Base-by-base conservation (phyloP, 1,140 invertebrate species). In the Idris sp. region DNA sequence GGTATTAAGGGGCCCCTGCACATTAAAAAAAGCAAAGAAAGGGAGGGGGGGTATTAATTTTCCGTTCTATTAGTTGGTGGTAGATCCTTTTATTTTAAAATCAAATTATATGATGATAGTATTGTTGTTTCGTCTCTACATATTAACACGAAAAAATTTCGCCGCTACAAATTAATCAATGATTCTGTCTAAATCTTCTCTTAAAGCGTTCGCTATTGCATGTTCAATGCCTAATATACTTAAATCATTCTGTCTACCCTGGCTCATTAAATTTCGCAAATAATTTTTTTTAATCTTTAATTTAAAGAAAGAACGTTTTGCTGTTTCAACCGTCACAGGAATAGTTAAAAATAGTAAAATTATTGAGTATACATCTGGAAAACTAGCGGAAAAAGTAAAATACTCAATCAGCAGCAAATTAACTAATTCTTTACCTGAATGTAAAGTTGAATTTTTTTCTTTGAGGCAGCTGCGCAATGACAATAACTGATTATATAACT, bases 241-340 rank as follows among this genome's bases (percentile, higher is more conserved):
- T 8, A 71, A 44, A 16, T 51, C 26, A 4, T 16, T 43, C 8
- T 61, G 33, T 15, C 67, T 38, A 22, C 65, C 61, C 64, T 76
- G 67, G 3, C 28, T 13, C 59, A 67, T 68, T 9, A 30, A 49
- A 62, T 62, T 76, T 59, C 61, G 19, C 31, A 76, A 25, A 51
- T 74, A 77, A 36, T 74, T 77, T 62, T 73, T 59, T 22, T 74
- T 74, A 10, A 74, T 44, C 38, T 74, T 77, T 11, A 77, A 40
- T 74, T 74, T 74, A 10, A 62, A 74, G 41, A 59, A 77, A 8
- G 68, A 69, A 1, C 64, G 54, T 53, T 77, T 58, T 28, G 74
- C 69, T 10, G 49, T 49, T 8, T 62, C 69, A 44, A 74, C 69
- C 6, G 58, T 74, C 6, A 74, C 58, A 0, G 64, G 64, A 64